These are phyloP conservation scores for Macropis europaea DNA, from an alignment of 2,888 invertebrate species.

Conservation along the genomic window DNA sequence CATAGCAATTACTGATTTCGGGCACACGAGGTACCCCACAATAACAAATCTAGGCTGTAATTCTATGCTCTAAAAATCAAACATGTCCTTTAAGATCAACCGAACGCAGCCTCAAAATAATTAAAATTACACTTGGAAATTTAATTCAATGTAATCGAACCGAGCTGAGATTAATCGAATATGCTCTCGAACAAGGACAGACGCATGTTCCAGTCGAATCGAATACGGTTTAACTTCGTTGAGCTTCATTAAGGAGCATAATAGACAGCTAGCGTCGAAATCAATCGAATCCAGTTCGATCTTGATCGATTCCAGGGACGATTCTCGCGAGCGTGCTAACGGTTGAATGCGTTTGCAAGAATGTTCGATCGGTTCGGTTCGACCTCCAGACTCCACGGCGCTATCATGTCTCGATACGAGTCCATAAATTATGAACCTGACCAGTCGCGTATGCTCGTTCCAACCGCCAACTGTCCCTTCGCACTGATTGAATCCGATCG, in stretches of 20 bases:
- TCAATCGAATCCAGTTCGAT: constrained; percentile 21
- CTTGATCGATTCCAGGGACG: constrained; percentile 5
- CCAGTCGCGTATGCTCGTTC: not conserved
- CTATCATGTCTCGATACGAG: constrained; percentile 41
- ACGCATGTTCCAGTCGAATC: constrained; percentile 8
- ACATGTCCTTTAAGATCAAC: not conserved
- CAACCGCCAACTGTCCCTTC: not conserved
- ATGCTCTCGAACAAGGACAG: not conserved
- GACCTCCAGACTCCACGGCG: constrained; percentile 61
- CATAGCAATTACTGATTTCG: too few species aligned
- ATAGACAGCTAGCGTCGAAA: not conserved
- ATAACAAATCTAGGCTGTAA: too few species aligned
- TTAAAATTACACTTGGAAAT: not conserved
- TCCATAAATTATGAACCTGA: constrained; percentile 38
- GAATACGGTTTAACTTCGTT: not conserved
- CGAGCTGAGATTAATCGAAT: not conserved
- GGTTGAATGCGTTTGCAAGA: constrained; percentile 7
- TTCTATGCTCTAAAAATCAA: too few species aligned
- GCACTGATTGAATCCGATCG: not conserved
- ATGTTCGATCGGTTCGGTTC: constrained; percentile 38
- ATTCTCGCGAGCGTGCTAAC: constrained; percentile 1
- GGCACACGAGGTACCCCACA: too few species aligned
- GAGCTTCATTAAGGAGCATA: constrained; percentile 6
- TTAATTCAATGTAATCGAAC: too few species aligned
- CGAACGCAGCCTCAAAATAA: not conserved